Base-by-base conservation (phyloP, 2,797 vertebrate species). In the Tapera naevia region DNA sequence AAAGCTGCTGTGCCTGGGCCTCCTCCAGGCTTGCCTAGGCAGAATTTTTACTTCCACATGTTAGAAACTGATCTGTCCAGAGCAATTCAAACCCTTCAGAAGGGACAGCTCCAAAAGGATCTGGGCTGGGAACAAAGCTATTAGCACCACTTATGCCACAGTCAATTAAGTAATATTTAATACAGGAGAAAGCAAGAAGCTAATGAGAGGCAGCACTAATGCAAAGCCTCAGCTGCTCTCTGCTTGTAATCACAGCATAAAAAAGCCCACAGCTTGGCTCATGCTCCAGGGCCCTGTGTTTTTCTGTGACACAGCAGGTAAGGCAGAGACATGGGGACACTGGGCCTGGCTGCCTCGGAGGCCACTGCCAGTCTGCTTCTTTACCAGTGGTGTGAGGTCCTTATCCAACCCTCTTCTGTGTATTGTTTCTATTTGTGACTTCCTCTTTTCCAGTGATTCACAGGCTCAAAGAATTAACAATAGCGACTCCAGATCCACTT, bases 91-190 rank as follows among this genome's bases (percentile, higher is more conserved):
- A 81, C 37, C 57, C 69, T 60, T 48, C 86, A n/a, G 67, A 50
- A 76, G 51, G 73, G 56, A 17, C 0, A 0, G 73, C 86, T 51
- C 28, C 56, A 41, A 60, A 75, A 56, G 10, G 13, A 48, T 50
- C 57, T 51, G 35, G 75, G 25, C 65, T 43, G 32, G 58, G 64
- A 93, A 70, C 86, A 94, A 73, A 86, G 88, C 75, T 69, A 56
- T 71, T 65, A 85, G 80, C 58, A 79, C 61, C 67, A 74, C 79
- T 89, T 71, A 88, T 2, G 79, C 85, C 88, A 89, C 84, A 92
- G 88, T 24, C 91, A 88, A 93, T 93, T 92, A 96, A 93, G 62
- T 25, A 87, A 92, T 87, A 82, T 94, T 96, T 93, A 91, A 91
- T 71, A 87, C 12, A 71, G 69, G 37, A 87, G 75, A 96, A 92